Percentiles rank a stretch among this genome's conserved stretches.
These are phyloP conservation scores for Raja brachyura DNA, from an alignment of 2,113 vertebrate genomes.

Conservation along the genomic window DNA sequence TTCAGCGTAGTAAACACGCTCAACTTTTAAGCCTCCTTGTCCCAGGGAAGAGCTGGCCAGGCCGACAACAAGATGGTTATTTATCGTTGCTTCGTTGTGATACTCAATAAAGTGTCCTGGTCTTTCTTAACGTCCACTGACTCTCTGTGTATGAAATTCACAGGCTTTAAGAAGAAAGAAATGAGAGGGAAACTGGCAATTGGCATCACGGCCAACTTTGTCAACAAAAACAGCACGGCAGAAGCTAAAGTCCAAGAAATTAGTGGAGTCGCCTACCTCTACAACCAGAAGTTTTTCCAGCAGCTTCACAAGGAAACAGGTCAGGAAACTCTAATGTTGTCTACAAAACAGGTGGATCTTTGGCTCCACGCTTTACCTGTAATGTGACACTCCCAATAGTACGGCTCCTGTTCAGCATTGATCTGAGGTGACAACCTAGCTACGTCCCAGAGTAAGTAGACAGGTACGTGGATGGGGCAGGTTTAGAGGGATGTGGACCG, in stretches of 20 bases:
- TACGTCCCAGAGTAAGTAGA: too few species aligned
- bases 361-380: too few species aligned
- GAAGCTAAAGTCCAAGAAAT: conserved; percentile 84
- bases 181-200: conserved; percentile 84
- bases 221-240: conserved; percentile 65
- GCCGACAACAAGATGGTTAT: not conserved
- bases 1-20: not conserved
- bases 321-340: conserved; percentile 44
- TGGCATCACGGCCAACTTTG: conserved; percentile 86
- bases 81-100: not conserved
- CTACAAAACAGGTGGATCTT: too few species aligned
- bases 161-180: conserved; percentile 83
- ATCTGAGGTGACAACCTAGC: too few species aligned
- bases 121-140: not conserved
- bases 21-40: too few species aligned
- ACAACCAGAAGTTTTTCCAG: conserved; percentile 93
- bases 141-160: not conserved
- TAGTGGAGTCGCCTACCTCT: conserved; percentile 87
- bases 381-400: too few species aligned
- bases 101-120: not conserved
- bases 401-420: too few species aligned
- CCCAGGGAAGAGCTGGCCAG: not conserved
- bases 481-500: too few species aligned
- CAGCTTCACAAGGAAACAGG: conserved; percentile 77
- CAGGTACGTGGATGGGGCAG: too few species aligned